A percentile compares a stretch with the other conserved stretches of the same genome.
These are phyloP conservation scores for Karalla daura DNA, from an alignment of 2,797 vertebrate genomes.

Conservation along the genomic window DNA sequence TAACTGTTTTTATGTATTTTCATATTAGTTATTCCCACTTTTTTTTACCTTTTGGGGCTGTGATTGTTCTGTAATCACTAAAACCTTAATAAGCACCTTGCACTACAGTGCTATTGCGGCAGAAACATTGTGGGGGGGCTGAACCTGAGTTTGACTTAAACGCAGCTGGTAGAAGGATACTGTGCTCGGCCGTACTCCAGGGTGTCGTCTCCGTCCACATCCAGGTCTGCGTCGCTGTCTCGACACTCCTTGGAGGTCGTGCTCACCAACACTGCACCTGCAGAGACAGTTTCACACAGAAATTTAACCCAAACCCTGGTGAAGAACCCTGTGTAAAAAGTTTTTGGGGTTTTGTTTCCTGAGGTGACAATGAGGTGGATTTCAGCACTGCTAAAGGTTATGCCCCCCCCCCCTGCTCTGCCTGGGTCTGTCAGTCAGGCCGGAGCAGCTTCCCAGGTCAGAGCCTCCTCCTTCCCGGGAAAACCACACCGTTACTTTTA, in stretches of 20 bases:
- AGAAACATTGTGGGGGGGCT: too few species aligned
- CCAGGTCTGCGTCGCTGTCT: conserved; percentile 96
- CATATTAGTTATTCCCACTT: too few species aligned
- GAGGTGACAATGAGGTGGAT: not conserved
- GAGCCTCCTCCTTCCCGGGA: conserved; percentile 19
- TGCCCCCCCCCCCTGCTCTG: not conserved
- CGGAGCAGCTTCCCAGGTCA: conserved; percentile 53
- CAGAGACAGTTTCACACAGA: conserved; percentile 27
- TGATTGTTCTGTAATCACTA: too few species aligned
- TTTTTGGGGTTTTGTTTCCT: not conserved
- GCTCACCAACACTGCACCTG: conserved; percentile 91
- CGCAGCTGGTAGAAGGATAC: conserved; percentile 86
- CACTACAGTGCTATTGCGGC: too few species aligned
- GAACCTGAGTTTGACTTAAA: too few species aligned
- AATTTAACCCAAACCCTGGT: too few species aligned
- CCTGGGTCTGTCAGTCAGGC: conserved; percentile 24
- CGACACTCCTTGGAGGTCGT: conserved; percentile 91
- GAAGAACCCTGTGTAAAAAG: not conserved
- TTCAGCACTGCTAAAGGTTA: not conserved
- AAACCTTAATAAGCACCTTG: too few species aligned
- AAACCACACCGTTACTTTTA: conserved; percentile 39
- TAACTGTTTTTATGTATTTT: too few species aligned
- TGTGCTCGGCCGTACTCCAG: conserved; percentile 95
- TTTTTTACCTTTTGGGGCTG: too few species aligned
- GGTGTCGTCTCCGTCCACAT: conserved; percentile 98